phyloP scores from a whole-genome alignment of 2,113 vertebrate species.

The Lophotis ruficrista region DNA sequence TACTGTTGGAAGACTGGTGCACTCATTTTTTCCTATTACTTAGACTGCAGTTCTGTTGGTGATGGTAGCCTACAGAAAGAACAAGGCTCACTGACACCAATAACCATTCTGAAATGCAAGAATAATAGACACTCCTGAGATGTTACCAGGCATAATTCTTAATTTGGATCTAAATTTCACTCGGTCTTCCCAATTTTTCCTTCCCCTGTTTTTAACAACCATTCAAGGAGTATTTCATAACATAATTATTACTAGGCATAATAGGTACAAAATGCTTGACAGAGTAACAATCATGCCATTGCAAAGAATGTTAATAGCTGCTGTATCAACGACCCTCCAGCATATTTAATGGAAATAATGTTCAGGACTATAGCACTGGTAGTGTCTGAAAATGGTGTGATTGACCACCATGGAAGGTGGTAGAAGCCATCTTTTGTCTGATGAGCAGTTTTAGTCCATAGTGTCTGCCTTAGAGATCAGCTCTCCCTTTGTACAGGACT shows the following conservation, averaged over 20 bases:
- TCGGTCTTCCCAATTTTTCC: accelerated
- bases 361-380: not conserved
- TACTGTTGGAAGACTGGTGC: not conserved
- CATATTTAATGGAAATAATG: not conserved
- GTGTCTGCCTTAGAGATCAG: not conserved
- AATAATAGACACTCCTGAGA: not conserved
- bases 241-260: not conserved
- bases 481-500: not conserved
- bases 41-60: not conserved
- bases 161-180: not conserved
- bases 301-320: not conserved
- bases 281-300: not conserved
- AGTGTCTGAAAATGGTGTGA: not conserved
- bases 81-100: not conserved
- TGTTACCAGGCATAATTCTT: not conserved
- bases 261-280: not conserved
- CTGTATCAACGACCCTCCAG: not conserved
- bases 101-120: not conserved
- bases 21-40: not conserved
- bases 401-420: not conserved
- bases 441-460: accelerated
- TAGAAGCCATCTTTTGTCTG: not conserved
- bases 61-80: not conserved
- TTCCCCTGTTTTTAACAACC: not conserved
- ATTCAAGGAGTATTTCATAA: not conserved